phyloP scores from a whole-genome alignment of 1,140 invertebrate species.

The Drosophila takahashii region DNA sequence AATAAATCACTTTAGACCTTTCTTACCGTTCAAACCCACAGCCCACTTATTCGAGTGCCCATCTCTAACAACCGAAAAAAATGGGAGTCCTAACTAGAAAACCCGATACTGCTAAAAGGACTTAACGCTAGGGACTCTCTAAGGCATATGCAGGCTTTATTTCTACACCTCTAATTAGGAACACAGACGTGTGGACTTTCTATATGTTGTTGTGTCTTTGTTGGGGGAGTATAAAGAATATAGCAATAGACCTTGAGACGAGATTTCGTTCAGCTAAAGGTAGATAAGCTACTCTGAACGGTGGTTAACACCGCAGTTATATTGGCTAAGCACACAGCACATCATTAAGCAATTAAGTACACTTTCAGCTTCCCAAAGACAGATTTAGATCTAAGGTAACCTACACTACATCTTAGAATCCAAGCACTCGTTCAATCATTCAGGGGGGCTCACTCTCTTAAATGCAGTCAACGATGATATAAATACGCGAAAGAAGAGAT shows the following conservation, averaged over 20 bases:
- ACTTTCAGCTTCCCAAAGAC: constrained; percentile 63
- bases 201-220: constrained; percentile 21
- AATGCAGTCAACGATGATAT: constrained; percentile 54
- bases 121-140: constrained; percentile 46
- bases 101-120: constrained; percentile 14
- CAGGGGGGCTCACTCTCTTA: constrained; percentile 27
- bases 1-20: constrained; percentile 27
- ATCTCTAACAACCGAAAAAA: constrained; percentile 12
- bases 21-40: constrained; percentile 34
- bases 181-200: constrained; percentile 58
- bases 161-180: constrained; percentile 55
- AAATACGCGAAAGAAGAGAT: constrained; percentile 5
- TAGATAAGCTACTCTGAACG: constrained; percentile 28
- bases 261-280: constrained; percentile 16
- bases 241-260: constrained; percentile 27
- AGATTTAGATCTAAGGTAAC: constrained; percentile 20
- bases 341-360: constrained; percentile 78
- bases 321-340: constrained; percentile 67
- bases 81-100: constrained; percentile 1
- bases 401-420: constrained; percentile 23
- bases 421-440: constrained; percentile 14
- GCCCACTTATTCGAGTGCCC: constrained; percentile 38
- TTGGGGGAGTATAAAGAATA: constrained; percentile 17
- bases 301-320: constrained; percentile 4
- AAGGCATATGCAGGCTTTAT: constrained; percentile 37